These are phyloP conservation scores for Maccullochella peelii DNA, from an alignment of 2,113 vertebrate genomes.

Conservation along the genomic window DNA sequence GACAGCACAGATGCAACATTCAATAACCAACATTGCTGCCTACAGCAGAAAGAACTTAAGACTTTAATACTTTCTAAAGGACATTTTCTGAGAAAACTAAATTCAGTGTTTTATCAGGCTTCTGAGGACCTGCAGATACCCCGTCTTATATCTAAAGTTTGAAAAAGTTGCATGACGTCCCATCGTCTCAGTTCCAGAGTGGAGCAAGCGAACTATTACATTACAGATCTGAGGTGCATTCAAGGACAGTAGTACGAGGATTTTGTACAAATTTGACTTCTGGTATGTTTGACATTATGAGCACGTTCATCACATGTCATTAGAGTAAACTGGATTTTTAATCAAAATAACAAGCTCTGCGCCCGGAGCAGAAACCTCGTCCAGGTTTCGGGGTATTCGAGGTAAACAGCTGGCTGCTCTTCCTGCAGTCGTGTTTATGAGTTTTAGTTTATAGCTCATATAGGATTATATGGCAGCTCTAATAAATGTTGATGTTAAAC, in stretches of 20 bases:
- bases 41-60: not conserved
- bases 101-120: too few species aligned
- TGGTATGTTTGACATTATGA: not conserved
- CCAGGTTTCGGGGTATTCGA: not conserved
- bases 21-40: not conserved
- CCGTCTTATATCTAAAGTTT: too few species aligned
- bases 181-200: not conserved
- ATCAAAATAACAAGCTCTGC: not conserved
- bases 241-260: not conserved
- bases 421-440: conserved; percentile 33
- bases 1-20: not conserved
- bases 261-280: not conserved
- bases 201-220: not conserved
- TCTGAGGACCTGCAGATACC: too few species aligned
- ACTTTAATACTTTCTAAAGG: not conserved
- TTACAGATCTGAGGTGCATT: not conserved
- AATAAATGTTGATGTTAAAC: conserved; percentile 37
- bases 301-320: not conserved
- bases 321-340: not conserved
- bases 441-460: conserved; percentile 38
- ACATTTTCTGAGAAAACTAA: too few species aligned
- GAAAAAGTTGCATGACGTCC: not conserved
- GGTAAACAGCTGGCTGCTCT: conserved; percentile 21
- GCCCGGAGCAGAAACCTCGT: not conserved
- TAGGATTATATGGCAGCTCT: conserved; percentile 35